Evolutionary conservation across 2,888 invertebrate genomes (phyloP), one percentile per base, ranked within the genome.

Genomic region (Philaethria dido): DNA sequence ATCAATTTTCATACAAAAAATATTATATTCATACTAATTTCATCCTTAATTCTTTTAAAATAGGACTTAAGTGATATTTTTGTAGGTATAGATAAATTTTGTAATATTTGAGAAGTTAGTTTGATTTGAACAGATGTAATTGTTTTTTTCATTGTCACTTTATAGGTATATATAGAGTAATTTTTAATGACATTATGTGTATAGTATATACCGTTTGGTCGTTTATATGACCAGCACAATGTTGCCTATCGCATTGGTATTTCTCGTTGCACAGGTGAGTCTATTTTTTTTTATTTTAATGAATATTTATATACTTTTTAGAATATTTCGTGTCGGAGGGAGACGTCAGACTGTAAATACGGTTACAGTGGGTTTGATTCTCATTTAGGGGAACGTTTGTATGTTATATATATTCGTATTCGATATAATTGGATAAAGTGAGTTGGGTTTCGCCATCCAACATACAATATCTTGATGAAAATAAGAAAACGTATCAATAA

Each of bases 121-220:
- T 64, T 36, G 39, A 61, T 89, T 86, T 84, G 72, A 13, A 75
- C 88, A 91, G 81, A 69, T 89, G 90, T 63, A 45, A 44, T 70
- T 71, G n/a, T 76, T 76, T 78, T 77, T 78, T 72, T 70, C 74
- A 71, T 79, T 85, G 80, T 81, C 80, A 59, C 68, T 69, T 20
- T 64, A 70, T 75, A 76, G 81, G 83, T 91, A 91, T 92, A 91
- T 79, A 91, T 88, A 88, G 77, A 71, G 72, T 80, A 74, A 42
- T 44, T 13, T 50, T 69, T 66, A 54, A 29, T 62, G 55, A 14
- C 71, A 61, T 69, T 70, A 77, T 74, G 85, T 88, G 90, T 91
- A 90, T 90, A 89, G 80, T 88, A 82, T 87, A 88, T 90, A 91
- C 91, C 91, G 83, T 70, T 83, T 83, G 88, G 88, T 87, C 84